A percentile compares a stretch with the other conserved stretches of the same genome.
These are phyloP conservation scores for Lordiphosa andalusiaca DNA, from an alignment of 2,888 invertebrate species.

Conservation along the genomic window DNA sequence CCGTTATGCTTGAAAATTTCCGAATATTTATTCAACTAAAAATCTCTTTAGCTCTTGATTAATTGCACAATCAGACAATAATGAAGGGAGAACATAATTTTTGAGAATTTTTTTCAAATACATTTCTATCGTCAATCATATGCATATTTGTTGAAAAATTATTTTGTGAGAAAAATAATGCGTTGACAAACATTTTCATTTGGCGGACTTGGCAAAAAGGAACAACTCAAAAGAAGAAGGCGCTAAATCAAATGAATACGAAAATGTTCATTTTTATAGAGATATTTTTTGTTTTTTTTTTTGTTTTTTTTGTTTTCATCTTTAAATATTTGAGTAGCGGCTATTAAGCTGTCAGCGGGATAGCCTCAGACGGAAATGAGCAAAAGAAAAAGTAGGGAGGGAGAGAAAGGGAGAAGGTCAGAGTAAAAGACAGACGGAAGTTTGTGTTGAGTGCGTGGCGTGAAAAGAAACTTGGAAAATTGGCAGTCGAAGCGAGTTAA, in stretches of 20 bases:
- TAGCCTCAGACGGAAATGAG: constrained; percentile 37
- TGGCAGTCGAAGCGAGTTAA: constrained; percentile 34
- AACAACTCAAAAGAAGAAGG: neutral
- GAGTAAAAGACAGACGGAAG: constrained; percentile 37
- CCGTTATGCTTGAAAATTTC: constrained; percentile 25
- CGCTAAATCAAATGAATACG: constrained; percentile 14
- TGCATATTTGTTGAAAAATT: constrained; percentile 22
- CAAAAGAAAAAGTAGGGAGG: constrained; percentile 13
- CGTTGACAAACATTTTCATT: constrained; percentile 68
- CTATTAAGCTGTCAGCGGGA: constrained; percentile 14
- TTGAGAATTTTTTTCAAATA: constrained; percentile 6
- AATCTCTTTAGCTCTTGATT: constrained; percentile 46
- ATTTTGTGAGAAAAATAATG: constrained; percentile 48
- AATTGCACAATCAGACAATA: constrained; percentile 46
- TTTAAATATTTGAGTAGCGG: constrained; percentile 51
- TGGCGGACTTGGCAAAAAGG: constrained; percentile 55
- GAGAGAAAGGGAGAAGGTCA: constrained; percentile 17
- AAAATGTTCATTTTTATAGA: constrained; percentile 19
- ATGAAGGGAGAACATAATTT: neutral
- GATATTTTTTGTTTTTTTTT: constrained; percentile 11
- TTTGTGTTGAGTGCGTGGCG: constrained; percentile 34
- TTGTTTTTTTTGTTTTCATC: constrained; percentile 15
- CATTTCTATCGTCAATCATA: constrained; percentile 49
- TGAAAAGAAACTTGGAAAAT: constrained; percentile 35
- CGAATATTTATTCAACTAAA: constrained; percentile 29